Percentiles rank a stretch among this genome's conserved stretches.
Conservation (phyloP, 2,113 vertebrate species). For the Chrysochloris asiatica region DNA sequence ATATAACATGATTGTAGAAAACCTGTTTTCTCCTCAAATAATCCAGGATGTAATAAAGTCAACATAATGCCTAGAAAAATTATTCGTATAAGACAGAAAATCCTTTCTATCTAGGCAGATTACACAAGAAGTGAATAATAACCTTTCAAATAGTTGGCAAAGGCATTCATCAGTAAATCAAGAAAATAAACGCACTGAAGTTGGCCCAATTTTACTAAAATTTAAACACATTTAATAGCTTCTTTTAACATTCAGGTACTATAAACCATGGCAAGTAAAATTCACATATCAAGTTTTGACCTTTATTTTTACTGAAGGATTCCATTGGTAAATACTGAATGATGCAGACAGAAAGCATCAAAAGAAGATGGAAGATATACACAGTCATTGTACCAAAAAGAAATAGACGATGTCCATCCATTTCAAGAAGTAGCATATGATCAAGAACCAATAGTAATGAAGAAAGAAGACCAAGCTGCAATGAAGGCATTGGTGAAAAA, state of each 20-base stretch:
- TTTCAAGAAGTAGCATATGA: too few species aligned
- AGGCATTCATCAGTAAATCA: conserved; percentile 30
- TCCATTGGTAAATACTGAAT: too few species aligned
- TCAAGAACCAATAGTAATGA: too few species aligned
- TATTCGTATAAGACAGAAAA: background rate
- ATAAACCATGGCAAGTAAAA: conserved; percentile 34
- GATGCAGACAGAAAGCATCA: too few species aligned
- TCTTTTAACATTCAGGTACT: background rate
- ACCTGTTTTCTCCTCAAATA: background rate
- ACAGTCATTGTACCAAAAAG: too few species aligned
- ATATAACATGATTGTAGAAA: conserved; percentile 14
- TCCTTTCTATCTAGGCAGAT: background rate
- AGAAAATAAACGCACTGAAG: background rate
- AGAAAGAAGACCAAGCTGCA: too few species aligned
- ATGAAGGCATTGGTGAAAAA: too few species aligned
- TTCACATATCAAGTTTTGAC: background rate
- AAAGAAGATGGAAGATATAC: too few species aligned
- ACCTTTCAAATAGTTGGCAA: background rate
- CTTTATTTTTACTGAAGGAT: too few species aligned
- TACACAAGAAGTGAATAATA: conserved; percentile 29
- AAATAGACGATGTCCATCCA: too few species aligned
- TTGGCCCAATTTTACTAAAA: background rate
- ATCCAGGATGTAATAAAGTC: background rate
- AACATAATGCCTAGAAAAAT: background rate
- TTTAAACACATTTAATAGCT: background rate